phyloP scores from a whole-genome alignment of 2,888 invertebrate species.

The Drosophila trichaetosa region DNA sequence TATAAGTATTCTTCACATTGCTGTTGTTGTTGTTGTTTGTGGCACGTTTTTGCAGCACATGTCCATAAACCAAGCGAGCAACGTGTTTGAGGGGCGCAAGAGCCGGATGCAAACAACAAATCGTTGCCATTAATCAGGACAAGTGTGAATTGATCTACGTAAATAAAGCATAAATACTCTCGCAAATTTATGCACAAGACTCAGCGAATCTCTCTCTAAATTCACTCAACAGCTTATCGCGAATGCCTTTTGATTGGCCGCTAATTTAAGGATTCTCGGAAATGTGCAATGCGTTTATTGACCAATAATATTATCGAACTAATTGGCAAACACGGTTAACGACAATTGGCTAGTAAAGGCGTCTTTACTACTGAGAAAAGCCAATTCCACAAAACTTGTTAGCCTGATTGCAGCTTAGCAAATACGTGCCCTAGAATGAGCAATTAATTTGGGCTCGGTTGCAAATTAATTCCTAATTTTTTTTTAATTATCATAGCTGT shows the following conservation, averaged over 20 bases:
- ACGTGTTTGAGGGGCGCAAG: slow-evolving; percentile 1
- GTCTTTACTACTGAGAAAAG: not conserved
- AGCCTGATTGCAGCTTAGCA: not conserved
- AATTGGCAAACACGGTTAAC: not conserved
- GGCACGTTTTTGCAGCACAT: slow-evolving; percentile 66
- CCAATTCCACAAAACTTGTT: not conserved
- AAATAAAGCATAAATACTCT: slow-evolving; percentile 36
- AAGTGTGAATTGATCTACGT: slow-evolving; percentile 49
- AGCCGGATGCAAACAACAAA: slow-evolving; percentile 34
- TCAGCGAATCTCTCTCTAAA: not conserved
- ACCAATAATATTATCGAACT: not conserved
- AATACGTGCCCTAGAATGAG: not conserved
- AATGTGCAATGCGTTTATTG: not conserved
- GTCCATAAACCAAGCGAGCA: slow-evolving; percentile 32
- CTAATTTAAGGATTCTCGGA: slow-evolving; percentile 1
- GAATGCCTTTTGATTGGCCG: slow-evolving; percentile 5
- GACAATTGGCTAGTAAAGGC: not conserved
- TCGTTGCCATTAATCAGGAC: slow-evolving; percentile 44
- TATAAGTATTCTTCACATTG: slow-evolving; percentile 17
- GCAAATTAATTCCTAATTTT: not conserved
- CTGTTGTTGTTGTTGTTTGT: slow-evolving; percentile 16
- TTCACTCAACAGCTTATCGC: not conserved
- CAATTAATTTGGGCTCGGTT: not conserved
- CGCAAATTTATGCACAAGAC: not conserved
- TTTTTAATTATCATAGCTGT: not conserved